phyloP scores from a whole-genome alignment of 2,113 vertebrate genomes.

The Numida meleagris region DNA sequence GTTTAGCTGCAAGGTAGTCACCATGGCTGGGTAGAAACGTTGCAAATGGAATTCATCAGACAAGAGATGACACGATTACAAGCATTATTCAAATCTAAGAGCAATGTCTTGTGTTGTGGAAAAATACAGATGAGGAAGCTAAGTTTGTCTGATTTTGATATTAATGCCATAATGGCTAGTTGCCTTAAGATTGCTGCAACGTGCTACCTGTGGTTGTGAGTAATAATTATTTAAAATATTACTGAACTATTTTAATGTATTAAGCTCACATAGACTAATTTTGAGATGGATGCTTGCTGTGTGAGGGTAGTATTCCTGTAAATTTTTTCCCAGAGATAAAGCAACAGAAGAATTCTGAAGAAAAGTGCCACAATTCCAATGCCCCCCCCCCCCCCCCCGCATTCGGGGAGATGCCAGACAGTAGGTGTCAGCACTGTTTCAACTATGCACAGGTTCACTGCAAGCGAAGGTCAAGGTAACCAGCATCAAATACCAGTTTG shows the following conservation, averaged over 20 bases:
- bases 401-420: background rate
- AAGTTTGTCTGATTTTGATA: conserved; percentile 16
- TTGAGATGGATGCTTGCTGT: background rate
- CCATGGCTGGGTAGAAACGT: background rate
- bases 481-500: background rate
- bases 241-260: conserved; percentile 18
- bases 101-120: background rate
- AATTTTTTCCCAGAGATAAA: background rate
- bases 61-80: background rate
- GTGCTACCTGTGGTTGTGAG: conserved; percentile 16
- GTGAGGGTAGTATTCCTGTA: background rate
- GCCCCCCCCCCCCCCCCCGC: background rate
- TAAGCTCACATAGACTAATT: conserved; percentile 5
- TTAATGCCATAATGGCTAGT: conserved; percentile 39
- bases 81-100: background rate
- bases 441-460: background rate
- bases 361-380: background rate
- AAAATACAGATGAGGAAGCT: conserved; percentile 16
- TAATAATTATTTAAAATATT: conserved; percentile 48
- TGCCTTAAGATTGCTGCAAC: conserved; percentile 30
- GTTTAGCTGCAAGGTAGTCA: background rate
- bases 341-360: background rate
- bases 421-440: conserved; percentile 58
- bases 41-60: background rate
- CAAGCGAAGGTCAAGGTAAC: background rate